phyloP scores from a whole-genome alignment of 2,888 invertebrate genomes.

The Ennomos fuscantarius region DNA sequence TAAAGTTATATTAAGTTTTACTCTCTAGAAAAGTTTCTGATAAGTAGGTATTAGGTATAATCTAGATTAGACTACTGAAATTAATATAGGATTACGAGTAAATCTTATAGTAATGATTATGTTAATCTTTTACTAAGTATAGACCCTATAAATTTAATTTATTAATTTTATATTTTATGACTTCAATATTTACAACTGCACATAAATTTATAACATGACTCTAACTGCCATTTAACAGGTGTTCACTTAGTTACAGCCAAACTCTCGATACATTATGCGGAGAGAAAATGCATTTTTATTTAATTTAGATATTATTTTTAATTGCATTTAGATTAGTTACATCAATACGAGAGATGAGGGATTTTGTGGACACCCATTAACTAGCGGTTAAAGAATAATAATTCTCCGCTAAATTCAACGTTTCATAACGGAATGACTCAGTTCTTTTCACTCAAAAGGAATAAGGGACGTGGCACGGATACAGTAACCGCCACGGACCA shows the following conservation, averaged over 20 bases:
- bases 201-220: slow-evolving; percentile 66
- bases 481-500: slow-evolving; percentile 50
- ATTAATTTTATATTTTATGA: slow-evolving; percentile 70
- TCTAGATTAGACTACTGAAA: slow-evolving; percentile 79
- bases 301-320: too few species aligned
- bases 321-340: too few species aligned
- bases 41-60: slow-evolving; percentile 65
- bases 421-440: slow-evolving; percentile 73
- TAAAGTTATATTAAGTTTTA: slow-evolving; percentile 30
- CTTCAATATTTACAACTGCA: slow-evolving; percentile 79
- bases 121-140: slow-evolving; percentile 75
- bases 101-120: slow-evolving; percentile 81
- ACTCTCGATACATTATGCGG: not conserved
- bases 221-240: slow-evolving; percentile 72
- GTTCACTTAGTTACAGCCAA: not conserved
- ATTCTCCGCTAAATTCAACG: slow-evolving; percentile 63
- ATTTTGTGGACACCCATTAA: slow-evolving; percentile 52
- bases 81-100: slow-evolving; percentile 72
- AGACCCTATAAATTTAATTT: slow-evolving; percentile 79
- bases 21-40: slow-evolving; percentile 61
- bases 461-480: slow-evolving; percentile 80
- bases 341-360: too few species aligned
- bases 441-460: slow-evolving; percentile 76
- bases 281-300: too few species aligned
- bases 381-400: slow-evolving; percentile 72